Base-by-base conservation (phyloP, 53 echinoderm and acorn worm genomes). In the Paracentrotus lividus region DNA sequence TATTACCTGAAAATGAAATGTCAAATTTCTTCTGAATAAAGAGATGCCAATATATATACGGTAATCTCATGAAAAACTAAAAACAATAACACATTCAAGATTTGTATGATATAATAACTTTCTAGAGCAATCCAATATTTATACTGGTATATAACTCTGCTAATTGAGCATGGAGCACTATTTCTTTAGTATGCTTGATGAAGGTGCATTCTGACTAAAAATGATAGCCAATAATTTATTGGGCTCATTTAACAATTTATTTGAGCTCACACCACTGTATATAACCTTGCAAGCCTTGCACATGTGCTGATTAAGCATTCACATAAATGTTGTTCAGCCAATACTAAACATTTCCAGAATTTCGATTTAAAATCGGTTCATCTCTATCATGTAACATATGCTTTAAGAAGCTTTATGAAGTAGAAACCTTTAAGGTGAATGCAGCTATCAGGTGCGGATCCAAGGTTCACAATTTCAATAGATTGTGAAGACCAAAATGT, bases 11-110 rank as follows among this genome's bases (percentile, higher is more conserved):
- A 45, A n/a, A 45, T 81, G 81, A 81, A 81, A 81, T 81, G 24
- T 81, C 81, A 47, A 44, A 81, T 81, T 81, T 81, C 47, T 45
- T 81, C 81, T 34, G 47, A 47, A 87, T 87, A 87, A 55, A 55
- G 34, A 87, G 87, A 87, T 44, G n/a, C 84, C 23, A 42, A 81
- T 87, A 49, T 54, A 85, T 49, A n/a, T n/a, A n/a, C n/a, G n/a
- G n/a, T n/a, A 32, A 57, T 54, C 54, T 54, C 29, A 24, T n/a
- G 87, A 54, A 56, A 56, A 57, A 81, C 4, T 45, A 81, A 45
- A 47, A n/a, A 47, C 24, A 26, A n/a, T 14, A 81, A 23, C 32
- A 77, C 24, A 77, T 5, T 43, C 43, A 26, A 77, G 2, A 36
- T 4, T 68, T 68, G 0, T 12, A 68, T 31, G 12, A 68, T 0